phyloP scores from a whole-genome alignment of 2,888 invertebrate species.

The Linnaemya tessellans region DNA sequence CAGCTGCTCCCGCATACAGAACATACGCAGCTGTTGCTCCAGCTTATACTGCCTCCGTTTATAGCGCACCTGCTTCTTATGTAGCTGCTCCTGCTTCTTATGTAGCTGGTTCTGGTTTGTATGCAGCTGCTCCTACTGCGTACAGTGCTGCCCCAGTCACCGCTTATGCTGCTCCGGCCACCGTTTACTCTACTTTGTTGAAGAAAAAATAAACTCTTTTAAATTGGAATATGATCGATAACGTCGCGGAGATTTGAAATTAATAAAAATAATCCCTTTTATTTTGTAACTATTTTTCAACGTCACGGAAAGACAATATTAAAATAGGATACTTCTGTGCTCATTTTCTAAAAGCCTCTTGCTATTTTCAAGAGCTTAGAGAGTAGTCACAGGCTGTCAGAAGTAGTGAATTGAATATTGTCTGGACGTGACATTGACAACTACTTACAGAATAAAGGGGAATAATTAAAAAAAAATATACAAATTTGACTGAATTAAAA shows the following conservation, averaged over 20 bases:
- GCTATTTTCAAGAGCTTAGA: no score
- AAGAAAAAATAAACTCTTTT: slow-evolving; percentile 58
- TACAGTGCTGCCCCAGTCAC: slow-evolving; percentile 42
- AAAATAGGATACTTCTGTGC: no score
- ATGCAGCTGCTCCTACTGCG: slow-evolving; percentile 54
- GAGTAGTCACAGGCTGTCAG: no score
- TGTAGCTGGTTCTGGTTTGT: slow-evolving; percentile 40
- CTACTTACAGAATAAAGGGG: no score
- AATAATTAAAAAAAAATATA: no score
- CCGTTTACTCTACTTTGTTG: slow-evolving; percentile 62
- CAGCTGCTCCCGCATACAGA: slow-evolving; percentile 60
- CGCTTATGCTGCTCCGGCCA: slow-evolving; percentile 46
- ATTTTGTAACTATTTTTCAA: no score
- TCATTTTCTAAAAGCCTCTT: no score
- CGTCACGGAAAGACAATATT: no score
- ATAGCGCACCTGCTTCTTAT: slow-evolving; percentile 64
- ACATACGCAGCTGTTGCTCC: slow-evolving; percentile 68
- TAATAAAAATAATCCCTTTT: no score
- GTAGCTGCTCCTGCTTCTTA: slow-evolving; percentile 21
- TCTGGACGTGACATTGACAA: no score
- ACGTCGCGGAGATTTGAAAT: slow-evolving; percentile 8
- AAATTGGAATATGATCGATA: slow-evolving; percentile 49
- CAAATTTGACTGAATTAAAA: no score
- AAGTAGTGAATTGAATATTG: no score
- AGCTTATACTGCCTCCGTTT: slow-evolving; percentile 69